phyloP scores from a whole-genome alignment of 2,113 vertebrate genomes.

The Hyaena hyaena region DNA sequence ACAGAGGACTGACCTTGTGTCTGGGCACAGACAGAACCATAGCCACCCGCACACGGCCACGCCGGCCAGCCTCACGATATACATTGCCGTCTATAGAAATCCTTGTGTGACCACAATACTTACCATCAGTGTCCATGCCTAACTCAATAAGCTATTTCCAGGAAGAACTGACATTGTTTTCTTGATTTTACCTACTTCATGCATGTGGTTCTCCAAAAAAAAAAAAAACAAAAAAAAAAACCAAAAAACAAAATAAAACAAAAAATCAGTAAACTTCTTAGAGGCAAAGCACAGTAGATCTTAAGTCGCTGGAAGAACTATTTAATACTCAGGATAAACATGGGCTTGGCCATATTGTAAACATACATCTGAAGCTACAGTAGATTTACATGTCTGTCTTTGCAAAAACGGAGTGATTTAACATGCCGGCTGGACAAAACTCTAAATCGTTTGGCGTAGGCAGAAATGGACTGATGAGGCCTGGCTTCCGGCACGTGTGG shows the following conservation, averaged over 20 bases:
- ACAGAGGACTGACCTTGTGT: accelerated
- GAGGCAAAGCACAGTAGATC: not conserved
- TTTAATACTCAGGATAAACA: not conserved
- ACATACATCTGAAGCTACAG: accelerated
- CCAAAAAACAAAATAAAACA: no score
- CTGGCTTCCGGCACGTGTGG: accelerated
- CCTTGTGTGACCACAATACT: accelerated
- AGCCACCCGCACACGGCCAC: accelerated
- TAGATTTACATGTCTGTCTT: accelerated
- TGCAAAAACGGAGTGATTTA: not conserved
- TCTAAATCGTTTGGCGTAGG: accelerated
- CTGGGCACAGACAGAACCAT: accelerated
- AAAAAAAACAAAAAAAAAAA: no score
- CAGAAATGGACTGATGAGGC: accelerated
- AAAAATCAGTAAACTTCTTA: not conserved
- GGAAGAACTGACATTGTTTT: not conserved
- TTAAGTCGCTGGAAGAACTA: not conserved
- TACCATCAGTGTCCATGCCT: accelerated
- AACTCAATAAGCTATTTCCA: not conserved
- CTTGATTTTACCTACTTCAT: not conserved
- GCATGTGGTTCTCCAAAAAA: not conserved
- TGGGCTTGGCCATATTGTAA: accelerated
- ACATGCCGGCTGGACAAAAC: accelerated
- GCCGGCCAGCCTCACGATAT: accelerated
- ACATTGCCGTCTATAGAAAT: accelerated